Evolutionary conservation across 2,113 vertebrate genomes (phyloP).

Genomic region (Dunckerocampus dactyliophorus): DNA sequence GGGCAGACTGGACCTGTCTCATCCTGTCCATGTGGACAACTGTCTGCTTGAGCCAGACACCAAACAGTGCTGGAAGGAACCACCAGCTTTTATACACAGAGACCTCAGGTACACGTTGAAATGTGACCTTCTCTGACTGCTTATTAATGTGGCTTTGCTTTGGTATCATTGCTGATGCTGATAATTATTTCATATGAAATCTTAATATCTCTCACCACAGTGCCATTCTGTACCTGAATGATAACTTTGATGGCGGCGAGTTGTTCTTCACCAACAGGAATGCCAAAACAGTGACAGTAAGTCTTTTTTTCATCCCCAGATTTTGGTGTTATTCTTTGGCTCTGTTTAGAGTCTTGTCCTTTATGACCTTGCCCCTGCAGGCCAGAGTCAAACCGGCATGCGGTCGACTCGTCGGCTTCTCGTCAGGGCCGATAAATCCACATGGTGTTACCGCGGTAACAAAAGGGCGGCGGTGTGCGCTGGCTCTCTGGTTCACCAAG

Average conservation of each 20-base stretch:
- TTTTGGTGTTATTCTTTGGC: background rate
- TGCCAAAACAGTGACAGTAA: conserved; percentile 84
- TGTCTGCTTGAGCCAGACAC: conserved; percentile 92
- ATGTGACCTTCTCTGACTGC: background rate
- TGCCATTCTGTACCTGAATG: conserved; percentile 91
- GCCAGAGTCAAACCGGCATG: conserved; percentile 85
- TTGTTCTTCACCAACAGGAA: conserved; percentile 90
- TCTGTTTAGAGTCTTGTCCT: background rate
- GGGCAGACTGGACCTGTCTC: conserved; percentile 87
- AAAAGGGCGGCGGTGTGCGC: conserved; percentile 79
- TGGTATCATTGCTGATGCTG: too few relatives aligned
- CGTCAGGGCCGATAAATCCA: conserved; percentile 89
- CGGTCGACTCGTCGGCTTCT: conserved; percentile 89
- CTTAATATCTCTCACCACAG: conserved; percentile 58
- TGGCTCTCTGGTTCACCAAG: conserved; percentile 92
- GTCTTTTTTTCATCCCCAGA: conserved; percentile 23
- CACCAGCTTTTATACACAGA: conserved; percentile 88
- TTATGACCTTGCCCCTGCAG: conserved; percentile 54
- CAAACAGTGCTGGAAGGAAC: conserved; percentile 88
- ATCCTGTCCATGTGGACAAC: conserved; percentile 94
- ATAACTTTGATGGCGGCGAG: conserved; percentile 88
- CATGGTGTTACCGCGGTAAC: conserved; percentile 89
- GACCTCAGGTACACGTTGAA: conserved; percentile 82
- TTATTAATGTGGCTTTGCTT: background rate
- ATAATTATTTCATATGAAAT: background rate